Evolutionary conservation across 2,797 vertebrate species (phyloP), one percentile per base, ranked within the genome.

Genomic region (Anabacerthia variegaticeps): DNA sequence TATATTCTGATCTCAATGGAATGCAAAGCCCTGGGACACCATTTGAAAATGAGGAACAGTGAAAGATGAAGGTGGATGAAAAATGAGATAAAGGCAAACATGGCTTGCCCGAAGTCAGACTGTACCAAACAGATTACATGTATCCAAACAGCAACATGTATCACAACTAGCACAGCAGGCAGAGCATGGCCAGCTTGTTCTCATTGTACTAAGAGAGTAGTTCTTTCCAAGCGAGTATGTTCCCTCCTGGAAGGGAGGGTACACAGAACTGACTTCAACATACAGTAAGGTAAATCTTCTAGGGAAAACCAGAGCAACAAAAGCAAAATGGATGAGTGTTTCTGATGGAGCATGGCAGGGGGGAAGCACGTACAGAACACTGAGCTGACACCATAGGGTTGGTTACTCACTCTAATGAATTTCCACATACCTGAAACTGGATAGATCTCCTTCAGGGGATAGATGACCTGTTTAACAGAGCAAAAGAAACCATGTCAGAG

Each of bases 361-460:
- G 14, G 77, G 34, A 80, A 83, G 26, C 39, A 43, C 16, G n/a
- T 36, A 66, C 4, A 55, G 39, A 39, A 79, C 34, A 84, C 22
- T 17, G 15, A 92, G n/a, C 46, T 56, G 62, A 84, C 32, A 84
- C 6, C 46, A 67, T n/a, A 85, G 62, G 5, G 7, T 2, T 77
- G 26, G 48, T 21, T 69, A 92, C 82, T 32, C 75, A 66, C 66
- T 79, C 27, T 67, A 54, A 59, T 21, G 43, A 34, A 85, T 71
- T 80, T 55, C 85, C 46, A 95, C 89, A 81, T 97, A 99, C 99
- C 99, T 98, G 98, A 98, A 94, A 95, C 98, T 16, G 99, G 99
- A 97, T 99, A 99, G 92, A 99, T 98, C 86, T 99, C 98, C 97
- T 99, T 99, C 95, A 99, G 89, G 12, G 99, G 99, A 92, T 99